These are phyloP conservation scores for Xiphorhynchus erythropygius DNA, from an alignment of 2,797 vertebrate genomes.

Conservation along the genomic window DNA sequence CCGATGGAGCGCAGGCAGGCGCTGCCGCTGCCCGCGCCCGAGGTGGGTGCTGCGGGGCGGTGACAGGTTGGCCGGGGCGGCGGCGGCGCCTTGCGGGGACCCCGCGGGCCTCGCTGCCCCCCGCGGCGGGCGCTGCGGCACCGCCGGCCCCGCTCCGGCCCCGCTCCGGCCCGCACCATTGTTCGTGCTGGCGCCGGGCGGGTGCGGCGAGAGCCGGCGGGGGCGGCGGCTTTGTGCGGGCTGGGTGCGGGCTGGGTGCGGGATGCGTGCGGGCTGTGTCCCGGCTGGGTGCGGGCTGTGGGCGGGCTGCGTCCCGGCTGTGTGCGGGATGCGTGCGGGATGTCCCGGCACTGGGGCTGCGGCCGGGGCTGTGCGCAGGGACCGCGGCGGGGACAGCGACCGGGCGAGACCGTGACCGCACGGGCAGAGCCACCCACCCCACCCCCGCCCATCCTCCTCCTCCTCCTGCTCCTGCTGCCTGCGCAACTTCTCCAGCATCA, in stretches of 20 bases:
- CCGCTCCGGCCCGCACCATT: slow-evolving; percentile 1
- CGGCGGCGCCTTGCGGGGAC: not conserved
- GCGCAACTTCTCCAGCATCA: slow-evolving; percentile 72
- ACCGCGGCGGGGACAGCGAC: not conserved
- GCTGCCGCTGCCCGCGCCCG: not conserved
- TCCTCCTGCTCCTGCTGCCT: not conserved
- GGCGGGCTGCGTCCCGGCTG: too few relatives aligned
- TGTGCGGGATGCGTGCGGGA: not conserved
- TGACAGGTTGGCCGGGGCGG: not conserved
- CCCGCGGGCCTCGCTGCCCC: not conserved
- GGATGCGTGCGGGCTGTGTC: not conserved
- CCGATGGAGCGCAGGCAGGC: slow-evolving; percentile 31
- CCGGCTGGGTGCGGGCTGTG: not conserved
- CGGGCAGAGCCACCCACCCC: not conserved
- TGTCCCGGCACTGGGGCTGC: slow-evolving; percentile 14
- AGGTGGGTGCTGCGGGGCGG: not conserved
- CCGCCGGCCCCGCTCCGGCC: not conserved
- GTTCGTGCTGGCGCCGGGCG: slow-evolving; percentile 22
- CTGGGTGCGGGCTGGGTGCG: not conserved
- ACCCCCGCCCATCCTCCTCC: not conserved
- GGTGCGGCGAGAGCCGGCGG: not conserved
- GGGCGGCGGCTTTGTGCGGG: slow-evolving; percentile 25
- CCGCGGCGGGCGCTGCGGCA: not conserved
- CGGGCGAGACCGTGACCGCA: not conserved
- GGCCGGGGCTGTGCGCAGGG: not conserved